phyloP scores from a whole-genome alignment of 2,113 vertebrate species.

The Halcyon malimbica region DNA sequence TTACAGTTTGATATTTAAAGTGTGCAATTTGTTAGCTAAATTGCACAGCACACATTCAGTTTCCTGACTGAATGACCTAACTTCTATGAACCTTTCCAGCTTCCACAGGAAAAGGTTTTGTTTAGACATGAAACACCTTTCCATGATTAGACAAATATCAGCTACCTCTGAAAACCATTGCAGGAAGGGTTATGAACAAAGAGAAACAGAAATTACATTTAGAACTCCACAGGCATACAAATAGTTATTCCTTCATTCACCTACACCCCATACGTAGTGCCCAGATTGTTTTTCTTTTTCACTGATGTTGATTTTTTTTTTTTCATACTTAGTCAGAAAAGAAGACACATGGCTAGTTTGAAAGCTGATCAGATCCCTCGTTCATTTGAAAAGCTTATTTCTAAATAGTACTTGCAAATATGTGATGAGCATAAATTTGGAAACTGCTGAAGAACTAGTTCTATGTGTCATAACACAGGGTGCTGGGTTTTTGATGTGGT shows the following conservation, averaged over 20 bases:
- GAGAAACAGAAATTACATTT: constrained; percentile 48
- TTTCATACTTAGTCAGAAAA: constrained; percentile 29
- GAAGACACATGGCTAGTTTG: constrained; percentile 57
- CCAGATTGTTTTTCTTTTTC: constrained; percentile 51
- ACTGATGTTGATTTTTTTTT: constrained; percentile 49
- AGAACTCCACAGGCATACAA: constrained; percentile 36
- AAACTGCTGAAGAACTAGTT: constrained; percentile 74
- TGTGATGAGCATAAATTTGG: constrained; percentile 69
- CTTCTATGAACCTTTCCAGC: constrained; percentile 61
- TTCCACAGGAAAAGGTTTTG: constrained; percentile 64
- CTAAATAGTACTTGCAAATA: constrained; percentile 77
- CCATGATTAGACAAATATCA: constrained; percentile 67
- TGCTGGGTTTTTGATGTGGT: constrained; percentile 49
- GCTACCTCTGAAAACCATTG: constrained; percentile 6
- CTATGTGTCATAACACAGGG: constrained; percentile 72
- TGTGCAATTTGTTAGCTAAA: constrained; percentile 64
- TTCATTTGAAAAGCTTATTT: constrained; percentile 78
- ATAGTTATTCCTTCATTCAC: constrained; percentile 40
- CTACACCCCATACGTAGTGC: not conserved
- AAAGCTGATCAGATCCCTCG: constrained; percentile 64
- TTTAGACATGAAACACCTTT: constrained; percentile 67
- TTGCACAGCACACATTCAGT: constrained; percentile 48
- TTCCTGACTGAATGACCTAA: constrained; percentile 37
- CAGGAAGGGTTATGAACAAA: constrained; percentile 51
- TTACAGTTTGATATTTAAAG: constrained; percentile 70